Evolutionary conservation across 2,888 invertebrate genomes (phyloP).

Genomic region (Coleophora flavipennella): DNA sequence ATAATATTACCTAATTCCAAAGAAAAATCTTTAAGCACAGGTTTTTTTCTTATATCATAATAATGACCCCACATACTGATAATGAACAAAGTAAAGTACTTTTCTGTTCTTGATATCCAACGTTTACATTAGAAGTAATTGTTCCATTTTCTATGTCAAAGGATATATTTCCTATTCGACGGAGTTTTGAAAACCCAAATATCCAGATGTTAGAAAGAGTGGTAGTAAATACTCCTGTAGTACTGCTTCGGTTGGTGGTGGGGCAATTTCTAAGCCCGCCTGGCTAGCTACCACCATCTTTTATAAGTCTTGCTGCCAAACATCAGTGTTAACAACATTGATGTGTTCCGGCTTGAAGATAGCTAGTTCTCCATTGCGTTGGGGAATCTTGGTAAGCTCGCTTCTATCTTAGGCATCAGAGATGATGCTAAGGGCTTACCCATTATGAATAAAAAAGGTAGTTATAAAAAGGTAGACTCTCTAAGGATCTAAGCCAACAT

Average conservation of each 20-base stretch:
- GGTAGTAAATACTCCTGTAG: constrained; percentile 75
- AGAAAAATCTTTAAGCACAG: constrained; percentile 77
- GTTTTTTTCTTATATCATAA: constrained; percentile 77
- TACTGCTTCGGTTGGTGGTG: too few relatives aligned
- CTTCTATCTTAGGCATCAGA: too few relatives aligned
- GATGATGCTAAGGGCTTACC: too few relatives aligned
- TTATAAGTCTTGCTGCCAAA: too few relatives aligned
- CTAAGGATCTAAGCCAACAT: constrained; percentile 77
- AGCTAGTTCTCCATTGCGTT: too few relatives aligned
- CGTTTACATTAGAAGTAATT: constrained; percentile 70
- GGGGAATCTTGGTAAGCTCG: too few relatives aligned
- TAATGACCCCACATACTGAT: constrained; percentile 67
- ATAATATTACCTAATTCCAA: constrained; percentile 82
- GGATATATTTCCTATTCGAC: constrained; percentile 79
- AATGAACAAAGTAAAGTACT: constrained; percentile 82
- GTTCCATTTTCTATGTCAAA: constrained; percentile 77
- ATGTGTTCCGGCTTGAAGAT: too few relatives aligned
- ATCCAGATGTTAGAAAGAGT: constrained; percentile 79
- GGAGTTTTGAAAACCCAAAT: constrained; percentile 79
- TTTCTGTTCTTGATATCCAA: constrained; percentile 79
- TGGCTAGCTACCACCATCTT: too few relatives aligned
- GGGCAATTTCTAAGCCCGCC: too few relatives aligned
- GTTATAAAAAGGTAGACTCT: too few relatives aligned
- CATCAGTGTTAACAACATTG: too few relatives aligned
- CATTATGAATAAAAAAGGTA: too few relatives aligned